Percentiles rank a stretch among this genome's conserved stretches.
phyloP scores from a whole-genome alignment of 2,888 invertebrate genomes.

The Zootermopsis nevadensis region DNA sequence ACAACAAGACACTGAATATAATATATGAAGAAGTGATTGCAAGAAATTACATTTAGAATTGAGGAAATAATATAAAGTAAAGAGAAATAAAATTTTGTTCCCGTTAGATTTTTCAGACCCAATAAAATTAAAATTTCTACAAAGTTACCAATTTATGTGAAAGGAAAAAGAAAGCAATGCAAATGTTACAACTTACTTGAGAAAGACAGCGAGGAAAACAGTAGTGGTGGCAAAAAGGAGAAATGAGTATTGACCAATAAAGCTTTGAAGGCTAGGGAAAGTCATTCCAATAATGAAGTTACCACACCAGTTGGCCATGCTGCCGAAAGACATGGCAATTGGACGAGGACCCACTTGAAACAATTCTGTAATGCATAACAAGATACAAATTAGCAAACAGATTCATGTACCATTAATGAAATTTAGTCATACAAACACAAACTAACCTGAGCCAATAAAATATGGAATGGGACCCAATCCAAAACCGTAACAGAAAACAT shows the following conservation, averaged over 20 bases:
- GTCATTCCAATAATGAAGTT: conserved; percentile 88
- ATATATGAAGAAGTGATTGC: too few species aligned
- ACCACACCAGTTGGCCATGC: conserved; percentile 87
- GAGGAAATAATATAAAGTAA: too few species aligned
- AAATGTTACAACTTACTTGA: conserved; percentile 66
- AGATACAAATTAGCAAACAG: neutral
- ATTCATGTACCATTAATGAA: too few species aligned
- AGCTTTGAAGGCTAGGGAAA: conserved; percentile 73
- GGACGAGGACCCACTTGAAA: conserved; percentile 88
- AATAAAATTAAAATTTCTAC: too few species aligned
- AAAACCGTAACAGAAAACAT: conserved; percentile 83
- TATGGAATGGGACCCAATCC: conserved; percentile 90
- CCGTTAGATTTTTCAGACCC: too few species aligned
- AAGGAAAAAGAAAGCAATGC: neutral
- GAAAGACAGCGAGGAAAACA: conserved; percentile 68
- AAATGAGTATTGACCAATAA: conserved; percentile 79
- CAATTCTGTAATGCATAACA: conserved; percentile 68
- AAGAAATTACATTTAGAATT: too few species aligned
- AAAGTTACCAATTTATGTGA: neutral
- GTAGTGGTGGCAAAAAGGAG: conserved; percentile 75
- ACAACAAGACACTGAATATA: too few species aligned
- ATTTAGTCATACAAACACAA: too few species aligned
- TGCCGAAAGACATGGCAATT: conserved; percentile 87
- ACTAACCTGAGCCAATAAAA: conserved; percentile 82
- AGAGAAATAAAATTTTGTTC: too few species aligned